Evolutionary conservation across 2,113 vertebrate genomes (phyloP), one percentile per base, ranked within the genome.

Genomic region (Anguilla rostrata): DNA sequence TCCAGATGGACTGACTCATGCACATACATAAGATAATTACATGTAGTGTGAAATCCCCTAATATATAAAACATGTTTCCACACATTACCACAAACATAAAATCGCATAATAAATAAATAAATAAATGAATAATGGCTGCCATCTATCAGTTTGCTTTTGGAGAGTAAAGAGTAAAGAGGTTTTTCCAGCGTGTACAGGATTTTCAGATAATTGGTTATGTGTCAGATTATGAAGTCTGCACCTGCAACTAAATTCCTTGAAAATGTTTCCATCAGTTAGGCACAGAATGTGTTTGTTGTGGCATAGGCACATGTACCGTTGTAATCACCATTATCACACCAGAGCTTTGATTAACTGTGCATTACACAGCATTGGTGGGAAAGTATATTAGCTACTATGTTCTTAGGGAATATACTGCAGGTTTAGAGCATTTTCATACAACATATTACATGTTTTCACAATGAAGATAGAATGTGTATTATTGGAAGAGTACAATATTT

Each of bases 261-360:
- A 22, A 22, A 26, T 22, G 60, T 66, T 66, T 66, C 60, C 60
- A 66, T 8, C 22, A 66, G 60, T 66, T 66, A 22, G 60, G 60
- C 18, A 40, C 39, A 22, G 26, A 63, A 9, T 66, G 26, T 11
- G 29, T 90, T 90, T 91, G 34, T 89, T 87, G 81, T 91, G 26
- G 90, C 90, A 91, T 90, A 89, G 87, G 88, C 90, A 85, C 84
- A 90, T 89, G 39, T 81, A 85, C 90, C 93, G 91, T 91, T 90
- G 89, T 92, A 92, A 92, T 93, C 95, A 92, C 91, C 91, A 87
- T 92, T 94, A 91, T 92, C 92, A 92, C 89, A 90, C 91, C 94
- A 92, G 93, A 93, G 90, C 93, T 95, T 89, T 89, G 92, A 90
- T 94, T 95, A 95, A 93, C 91, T 92, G 93, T 92, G 89, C 90